Base-by-base conservation (phyloP, 2,113 vertebrate genomes). In the Dolichallabes microphthalmus region DNA sequence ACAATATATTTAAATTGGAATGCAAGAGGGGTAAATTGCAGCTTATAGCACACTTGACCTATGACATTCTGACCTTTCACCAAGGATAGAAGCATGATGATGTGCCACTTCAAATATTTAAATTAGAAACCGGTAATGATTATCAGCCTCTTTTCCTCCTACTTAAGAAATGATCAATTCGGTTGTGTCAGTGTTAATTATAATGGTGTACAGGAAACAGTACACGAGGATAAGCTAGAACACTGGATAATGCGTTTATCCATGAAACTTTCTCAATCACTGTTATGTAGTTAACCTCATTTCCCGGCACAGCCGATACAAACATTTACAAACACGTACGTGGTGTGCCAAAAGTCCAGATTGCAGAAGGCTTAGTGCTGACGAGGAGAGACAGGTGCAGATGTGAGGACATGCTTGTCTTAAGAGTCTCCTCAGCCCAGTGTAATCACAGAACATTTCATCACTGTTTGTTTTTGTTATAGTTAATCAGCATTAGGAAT, bases 371-470 rank as follows among this genome's bases (percentile, higher is more conserved):
- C 1, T 60, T 39, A 27, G 58, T 17, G 50, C 39, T 85, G 82
- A 87, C 68, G 60, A 85, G 53, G 17, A 35, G 53, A 64, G 69
- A 85, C 86, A 87, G 86, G 55, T 87, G 86, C 68, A 84, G 55
- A 73, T 45, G 30, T 32, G 64, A 75, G 78, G 60, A 52, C 74
- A 27, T 52, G 22, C 10, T 75, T 45, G 22, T 57, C 63, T 73
- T 4, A 39, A 22, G 50, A n/a, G 12, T 30, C n/a, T 35, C 5
- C 12, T n/a, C n/a, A 64, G 27, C 60, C 22, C 6, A 35, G 61
- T 25, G 27, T 32, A 77, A 66, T 30, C 39, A 19, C 27, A 13
- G 35, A 57, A 57, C 11, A 39, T 52, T 83, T 74, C 58, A 53
- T 64, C 7, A 25, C 2, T 27, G 12, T 39, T 74, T 83, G 19